phyloP scores from a whole-genome alignment of 2,888 invertebrate species.

The Brachylomia viminalis region DNA sequence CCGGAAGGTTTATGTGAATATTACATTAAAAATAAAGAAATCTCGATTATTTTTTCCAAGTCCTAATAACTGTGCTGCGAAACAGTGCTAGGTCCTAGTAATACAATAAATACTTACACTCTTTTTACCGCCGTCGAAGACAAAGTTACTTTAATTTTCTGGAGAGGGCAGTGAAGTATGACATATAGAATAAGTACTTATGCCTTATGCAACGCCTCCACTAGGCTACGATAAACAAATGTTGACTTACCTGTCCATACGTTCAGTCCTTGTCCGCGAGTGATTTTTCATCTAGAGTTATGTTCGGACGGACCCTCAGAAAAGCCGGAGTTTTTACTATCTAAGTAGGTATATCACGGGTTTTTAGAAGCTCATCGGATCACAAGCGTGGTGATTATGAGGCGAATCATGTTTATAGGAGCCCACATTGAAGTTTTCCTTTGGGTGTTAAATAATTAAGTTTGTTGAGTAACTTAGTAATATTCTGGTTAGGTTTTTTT shows the following conservation, averaged over 20 bases:
- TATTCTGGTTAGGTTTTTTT: not conserved
- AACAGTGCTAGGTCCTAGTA: no score
- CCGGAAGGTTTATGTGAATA: no score
- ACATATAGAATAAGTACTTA: conserved; percentile 23
- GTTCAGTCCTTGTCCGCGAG: conserved; percentile 60
- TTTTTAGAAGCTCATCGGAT: conserved; percentile 58
- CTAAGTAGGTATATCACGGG: conserved; percentile 56
- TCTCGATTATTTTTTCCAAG: no score
- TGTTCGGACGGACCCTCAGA: conserved; percentile 59
- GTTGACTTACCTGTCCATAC: conserved; percentile 57
- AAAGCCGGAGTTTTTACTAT: conserved; percentile 67
- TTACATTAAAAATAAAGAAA: no score
- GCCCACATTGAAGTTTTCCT: conserved; percentile 37
- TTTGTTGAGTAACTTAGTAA: conserved; percentile 8
- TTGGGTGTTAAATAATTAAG: conserved; percentile 26
- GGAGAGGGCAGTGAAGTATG: conserved; percentile 29
- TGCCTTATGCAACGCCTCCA: conserved; percentile 43
- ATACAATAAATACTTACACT: no score
- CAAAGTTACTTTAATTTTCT: conserved; percentile 35
- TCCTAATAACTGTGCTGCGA: no score
- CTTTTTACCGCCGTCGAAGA: conserved; percentile 6
- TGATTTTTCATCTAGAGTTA: conserved; percentile 69
- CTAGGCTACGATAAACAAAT: conserved; percentile 43
- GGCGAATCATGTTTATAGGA: conserved; percentile 52
- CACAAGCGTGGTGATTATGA: conserved; percentile 57